A percentile compares a stretch with the other conserved stretches of the same genome.
Evolutionary conservation across 2,888 invertebrate genomes (phyloP).

Genomic region (Drosophila anomalipes): DNA sequence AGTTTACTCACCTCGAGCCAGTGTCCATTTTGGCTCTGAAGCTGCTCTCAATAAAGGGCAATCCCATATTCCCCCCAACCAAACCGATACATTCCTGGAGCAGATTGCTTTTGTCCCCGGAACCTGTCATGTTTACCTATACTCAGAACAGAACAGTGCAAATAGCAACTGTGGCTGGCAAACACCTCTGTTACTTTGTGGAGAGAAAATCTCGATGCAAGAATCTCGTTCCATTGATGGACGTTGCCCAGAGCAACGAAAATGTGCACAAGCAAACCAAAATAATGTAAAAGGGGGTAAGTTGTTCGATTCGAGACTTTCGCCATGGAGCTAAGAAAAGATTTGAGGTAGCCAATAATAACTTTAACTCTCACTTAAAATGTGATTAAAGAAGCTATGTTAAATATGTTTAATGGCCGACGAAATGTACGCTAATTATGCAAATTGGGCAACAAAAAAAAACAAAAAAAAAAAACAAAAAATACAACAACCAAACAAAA

Average conservation of each 20-base stretch:
- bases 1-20: conserved; percentile 4
- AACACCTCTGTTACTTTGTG: not conserved
- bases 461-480: conserved; percentile 7
- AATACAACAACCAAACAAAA: conserved; percentile 14
- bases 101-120: not conserved
- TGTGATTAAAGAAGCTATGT: conserved; percentile 53
- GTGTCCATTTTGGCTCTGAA: conserved; percentile 8
- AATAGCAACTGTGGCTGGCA: conserved; percentile 6
- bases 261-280: not conserved
- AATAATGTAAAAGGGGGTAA: not conserved
- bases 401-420: conserved; percentile 39
- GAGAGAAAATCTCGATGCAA: not conserved
- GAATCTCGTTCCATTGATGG: conserved; percentile 16
- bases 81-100: conserved; percentile 1
- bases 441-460: conserved; percentile 58
- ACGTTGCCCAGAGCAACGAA: conserved; percentile 8
- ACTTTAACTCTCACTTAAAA: conserved; percentile 72
- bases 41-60: conserved; percentile 15
- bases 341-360: conserved; percentile 24
- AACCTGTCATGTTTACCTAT: conserved; percentile 20
- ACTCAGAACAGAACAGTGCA: conserved; percentile 11
- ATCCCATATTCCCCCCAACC: not conserved
- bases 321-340: conserved; percentile 33
- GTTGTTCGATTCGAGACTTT: conserved; percentile 50
- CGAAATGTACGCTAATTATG: conserved; percentile 70